Evolutionary conservation across 2,113 vertebrate species (phyloP), one percentile per base, ranked within the genome.

Genomic region (Heteronetta atricapilla): DNA sequence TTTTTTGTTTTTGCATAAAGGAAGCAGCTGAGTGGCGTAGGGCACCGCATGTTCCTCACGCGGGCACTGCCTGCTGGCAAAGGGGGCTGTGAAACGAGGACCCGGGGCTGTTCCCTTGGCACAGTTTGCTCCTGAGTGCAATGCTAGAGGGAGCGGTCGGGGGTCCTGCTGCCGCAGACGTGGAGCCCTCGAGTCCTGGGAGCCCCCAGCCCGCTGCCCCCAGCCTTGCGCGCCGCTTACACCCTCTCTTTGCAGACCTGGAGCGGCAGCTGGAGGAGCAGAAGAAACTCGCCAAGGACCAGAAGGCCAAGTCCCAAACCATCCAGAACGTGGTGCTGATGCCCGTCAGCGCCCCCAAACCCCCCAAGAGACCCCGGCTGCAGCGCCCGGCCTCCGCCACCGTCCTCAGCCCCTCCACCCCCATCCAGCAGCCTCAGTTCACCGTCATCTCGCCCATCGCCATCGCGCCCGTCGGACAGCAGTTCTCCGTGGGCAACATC

Each of bases 211-310:
- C 1, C 13, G 13, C 63, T 23, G 14, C 13, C 58, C 52, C 36
- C 4, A 7, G 18, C 59, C 81, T 50, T 6, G 6, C 4, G 1
- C 6, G 1, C 46, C 10, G 31, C 72, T 52, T 17, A 11, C 13
- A 53, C 10, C 0, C 92, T 93, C 76, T 95, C 56, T 87, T 88
- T 84, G 18, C 62, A 99, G 99, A 98, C 82, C 97, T 99, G 96
- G 99, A 99, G 93, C 96, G 98, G 59, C 99, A 99, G 97, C 90
- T 99, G 95, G 99, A 99, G 75, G 99, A 99, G 46, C 99, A 99
- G 97, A 99, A 97, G 96, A 99, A 98, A 95, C 98, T 99, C 80
- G 97, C 98, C 96, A 97, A 98, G 96, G 97, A 98, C 96, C 97
- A 98, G 90, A 98, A 98, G 79, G 96, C 98, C 7, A 98, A 97